Conservation (phyloP, 2,888 invertebrate genomes). For the Pediacus dermestoides region DNA sequence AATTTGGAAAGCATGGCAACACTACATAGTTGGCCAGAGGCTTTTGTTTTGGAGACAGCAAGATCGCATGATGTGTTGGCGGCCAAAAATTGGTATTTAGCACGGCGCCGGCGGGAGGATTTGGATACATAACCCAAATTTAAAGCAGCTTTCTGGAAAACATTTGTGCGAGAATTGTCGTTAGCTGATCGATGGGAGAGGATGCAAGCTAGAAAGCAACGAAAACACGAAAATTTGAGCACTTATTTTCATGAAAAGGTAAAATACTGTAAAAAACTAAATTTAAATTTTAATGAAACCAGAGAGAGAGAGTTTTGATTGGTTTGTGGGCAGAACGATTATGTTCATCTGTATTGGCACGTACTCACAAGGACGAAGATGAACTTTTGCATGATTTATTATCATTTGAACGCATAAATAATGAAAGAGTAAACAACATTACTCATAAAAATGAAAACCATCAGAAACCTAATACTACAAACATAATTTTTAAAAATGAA, state of each 20-base stretch:
- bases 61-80: slow-evolving; percentile 14
- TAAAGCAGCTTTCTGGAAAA: slow-evolving; percentile 1
- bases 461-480: no score
- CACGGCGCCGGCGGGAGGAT: neutral
- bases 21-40: slow-evolving; percentile 18
- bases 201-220: neutral
- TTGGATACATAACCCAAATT: neutral
- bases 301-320: slow-evolving; percentile 14
- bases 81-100: slow-evolving; percentile 6
- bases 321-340: slow-evolving; percentile 13
- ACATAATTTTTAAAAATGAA: no score
- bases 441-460: no score
- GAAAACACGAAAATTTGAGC: slow-evolving; percentile 5
- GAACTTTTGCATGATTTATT: neutral
- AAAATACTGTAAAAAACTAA: slow-evolving; percentile 8
- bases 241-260: slow-evolving; percentile 14
- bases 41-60: slow-evolving; percentile 20
- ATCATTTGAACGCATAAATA: slow-evolving; percentile 6
- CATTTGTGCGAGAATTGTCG: slow-evolving; percentile 1
- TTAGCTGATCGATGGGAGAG: neutral
- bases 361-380: slow-evolving; percentile 2
- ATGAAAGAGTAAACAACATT: slow-evolving; percentile 3
- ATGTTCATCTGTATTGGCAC: slow-evolving; percentile 12
- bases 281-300: slow-evolving; percentile 9
- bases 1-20: slow-evolving; percentile 9